Conservation (phyloP, 2,113 vertebrate genomes). For the Grallaria varia region DNA sequence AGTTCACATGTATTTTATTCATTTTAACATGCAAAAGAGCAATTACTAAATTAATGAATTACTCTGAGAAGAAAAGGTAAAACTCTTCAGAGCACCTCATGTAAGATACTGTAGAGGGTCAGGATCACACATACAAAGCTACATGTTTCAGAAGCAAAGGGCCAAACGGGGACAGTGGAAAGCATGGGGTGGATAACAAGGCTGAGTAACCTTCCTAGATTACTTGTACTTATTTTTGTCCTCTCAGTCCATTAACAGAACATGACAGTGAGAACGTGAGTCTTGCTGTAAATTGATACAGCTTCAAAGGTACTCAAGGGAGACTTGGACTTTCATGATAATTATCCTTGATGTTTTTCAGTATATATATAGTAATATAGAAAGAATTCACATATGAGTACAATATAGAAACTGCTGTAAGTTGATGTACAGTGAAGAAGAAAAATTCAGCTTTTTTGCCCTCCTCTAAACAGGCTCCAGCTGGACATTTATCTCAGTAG, state of each 20-base stretch:
- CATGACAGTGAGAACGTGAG: neutral
- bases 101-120: neutral
- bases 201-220: neutral
- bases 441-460: neutral
- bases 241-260: neutral
- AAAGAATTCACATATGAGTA: neutral
- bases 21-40: neutral
- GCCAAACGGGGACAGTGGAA: neutral
- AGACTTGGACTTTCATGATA: neutral
- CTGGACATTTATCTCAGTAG: neutral
- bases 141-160: neutral
- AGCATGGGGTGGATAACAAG: neutral
- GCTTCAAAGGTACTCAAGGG: neutral
- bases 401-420: neutral
- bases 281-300: neutral
- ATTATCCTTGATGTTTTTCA: neutral
- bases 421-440: neutral
- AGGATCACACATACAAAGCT: neutral
- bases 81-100: neutral
- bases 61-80: neutral
- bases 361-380: neutral
- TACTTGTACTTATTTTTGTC: neutral
- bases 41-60: neutral
- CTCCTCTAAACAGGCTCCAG: neutral
- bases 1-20: neutral